These are phyloP conservation scores for Calcarius lapponicus DNA, from an alignment of 2,797 vertebrate species.

Conservation along the genomic window DNA sequence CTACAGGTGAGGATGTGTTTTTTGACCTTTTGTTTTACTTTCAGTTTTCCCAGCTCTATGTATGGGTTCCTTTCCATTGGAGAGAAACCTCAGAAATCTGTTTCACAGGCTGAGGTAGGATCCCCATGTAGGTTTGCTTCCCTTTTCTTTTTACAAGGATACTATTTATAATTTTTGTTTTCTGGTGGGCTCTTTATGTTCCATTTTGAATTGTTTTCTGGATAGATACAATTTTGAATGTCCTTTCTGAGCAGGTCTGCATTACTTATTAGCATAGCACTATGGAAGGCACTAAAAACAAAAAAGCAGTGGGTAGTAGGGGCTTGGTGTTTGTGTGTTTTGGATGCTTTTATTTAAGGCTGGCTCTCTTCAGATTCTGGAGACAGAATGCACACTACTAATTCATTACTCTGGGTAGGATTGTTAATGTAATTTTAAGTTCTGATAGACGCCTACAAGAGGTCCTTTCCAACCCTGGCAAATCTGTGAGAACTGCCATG, in stretches of 20 bases:
- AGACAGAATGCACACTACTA: not conserved
- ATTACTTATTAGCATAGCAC: not conserved
- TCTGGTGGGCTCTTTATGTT: not conserved
- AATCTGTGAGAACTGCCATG: not conserved
- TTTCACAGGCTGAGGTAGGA: not conserved
- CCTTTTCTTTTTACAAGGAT: not conserved
- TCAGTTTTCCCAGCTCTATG: not conserved
- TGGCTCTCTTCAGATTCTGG: not conserved
- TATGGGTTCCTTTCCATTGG: not conserved
- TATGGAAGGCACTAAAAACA: not conserved
- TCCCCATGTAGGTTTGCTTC: not conserved
- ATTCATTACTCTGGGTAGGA: not conserved
- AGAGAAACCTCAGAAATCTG: not conserved
- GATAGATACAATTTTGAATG: not conserved
- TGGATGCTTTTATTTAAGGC: not conserved
- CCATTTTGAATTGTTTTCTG: not conserved
- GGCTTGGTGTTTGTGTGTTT: not conserved
- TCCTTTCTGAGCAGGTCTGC: not conserved
- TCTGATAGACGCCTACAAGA: not conserved
- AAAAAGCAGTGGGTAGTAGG: not conserved
- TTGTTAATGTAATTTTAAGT: not conserved
- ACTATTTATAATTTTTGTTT: not conserved
- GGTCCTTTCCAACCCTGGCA: not conserved
- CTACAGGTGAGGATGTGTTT: slow-evolving; percentile 82
- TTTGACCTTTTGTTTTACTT: not conserved